Evolutionary conservation across 2,113 vertebrate species (phyloP).

Genomic region (Mobula birostris): DNA sequence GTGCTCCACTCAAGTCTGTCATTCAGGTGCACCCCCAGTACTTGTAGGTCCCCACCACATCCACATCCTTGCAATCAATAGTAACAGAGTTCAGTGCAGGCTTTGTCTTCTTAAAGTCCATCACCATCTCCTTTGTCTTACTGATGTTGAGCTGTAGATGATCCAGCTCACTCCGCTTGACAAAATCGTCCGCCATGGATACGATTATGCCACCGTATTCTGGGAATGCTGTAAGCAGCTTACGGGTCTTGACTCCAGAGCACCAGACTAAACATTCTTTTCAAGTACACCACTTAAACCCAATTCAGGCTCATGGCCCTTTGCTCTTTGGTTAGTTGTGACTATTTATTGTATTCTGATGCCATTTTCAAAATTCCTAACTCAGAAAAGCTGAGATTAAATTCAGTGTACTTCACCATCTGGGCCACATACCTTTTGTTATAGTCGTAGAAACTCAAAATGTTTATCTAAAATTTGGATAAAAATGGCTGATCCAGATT

Average conservation of each 20-base stretch:
- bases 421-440: background rate
- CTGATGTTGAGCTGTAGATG: too few species aligned
- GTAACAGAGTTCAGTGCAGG: too few species aligned
- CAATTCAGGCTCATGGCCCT: too few species aligned
- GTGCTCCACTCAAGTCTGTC: too few species aligned
- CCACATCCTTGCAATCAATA: too few species aligned
- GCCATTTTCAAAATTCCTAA: background rate
- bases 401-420: background rate
- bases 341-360: too few species aligned
- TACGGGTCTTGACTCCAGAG: background rate
- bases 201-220: background rate
- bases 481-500: background rate
- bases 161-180: too few species aligned
- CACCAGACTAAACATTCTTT: background rate
- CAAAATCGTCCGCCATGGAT: too few species aligned
- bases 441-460: background rate
- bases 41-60: too few species aligned
- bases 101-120: too few species aligned
- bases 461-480: background rate
- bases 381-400: background rate
- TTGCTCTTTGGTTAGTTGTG: background rate
- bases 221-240: constrained; percentile 3
- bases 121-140: too few species aligned
- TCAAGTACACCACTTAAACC: background rate
- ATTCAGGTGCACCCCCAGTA: too few species aligned